Conservation (phyloP, 2,797 vertebrate genomes). For the Setipinna tenuifilis region DNA sequence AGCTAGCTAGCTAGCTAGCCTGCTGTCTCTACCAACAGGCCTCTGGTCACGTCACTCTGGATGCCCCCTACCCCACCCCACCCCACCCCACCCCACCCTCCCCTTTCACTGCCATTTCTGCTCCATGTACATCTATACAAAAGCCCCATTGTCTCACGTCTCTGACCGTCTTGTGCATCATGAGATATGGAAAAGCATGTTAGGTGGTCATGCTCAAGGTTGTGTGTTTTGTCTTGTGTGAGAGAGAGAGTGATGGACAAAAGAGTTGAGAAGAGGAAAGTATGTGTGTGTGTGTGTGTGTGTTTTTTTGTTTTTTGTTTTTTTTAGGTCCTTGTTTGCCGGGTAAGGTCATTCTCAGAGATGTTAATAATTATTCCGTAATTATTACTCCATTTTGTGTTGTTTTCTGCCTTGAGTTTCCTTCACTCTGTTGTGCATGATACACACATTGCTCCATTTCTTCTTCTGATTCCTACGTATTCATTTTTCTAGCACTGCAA, state of each 20-base stretch:
- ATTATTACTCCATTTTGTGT: neutral
- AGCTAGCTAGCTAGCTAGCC: conserved; percentile 50
- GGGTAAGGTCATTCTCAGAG: neutral
- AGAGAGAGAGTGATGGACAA: neutral
- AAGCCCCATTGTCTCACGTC: conserved; percentile 39
- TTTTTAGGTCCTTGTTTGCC: conserved; percentile 8
- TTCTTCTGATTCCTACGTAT: conserved; percentile 45
- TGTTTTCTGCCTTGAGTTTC: conserved; percentile 13
- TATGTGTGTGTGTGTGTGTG: conserved; percentile 33
- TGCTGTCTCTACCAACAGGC: conserved; percentile 49
- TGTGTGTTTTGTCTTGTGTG: neutral
- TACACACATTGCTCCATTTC: conserved; percentile 50
- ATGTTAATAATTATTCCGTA: neutral
- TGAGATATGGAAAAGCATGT: conserved; percentile 66
- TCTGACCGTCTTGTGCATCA: conserved; percentile 47
- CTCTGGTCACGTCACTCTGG: conserved; percentile 10
- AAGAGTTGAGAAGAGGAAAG: conserved; percentile 21
- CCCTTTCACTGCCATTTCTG: conserved; percentile 31
- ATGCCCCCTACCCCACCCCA: no score
- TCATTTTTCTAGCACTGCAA: conserved; percentile 58
- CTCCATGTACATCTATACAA: neutral
- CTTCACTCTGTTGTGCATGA: conserved; percentile 43
- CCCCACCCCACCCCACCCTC: conserved; percentile 68
- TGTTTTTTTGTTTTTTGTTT: neutral
- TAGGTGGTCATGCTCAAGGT: conserved; percentile 33